Evolutionary conservation across 2,797 vertebrate species (phyloP).

Genomic region (Lithobates sylvaticus): DNA sequence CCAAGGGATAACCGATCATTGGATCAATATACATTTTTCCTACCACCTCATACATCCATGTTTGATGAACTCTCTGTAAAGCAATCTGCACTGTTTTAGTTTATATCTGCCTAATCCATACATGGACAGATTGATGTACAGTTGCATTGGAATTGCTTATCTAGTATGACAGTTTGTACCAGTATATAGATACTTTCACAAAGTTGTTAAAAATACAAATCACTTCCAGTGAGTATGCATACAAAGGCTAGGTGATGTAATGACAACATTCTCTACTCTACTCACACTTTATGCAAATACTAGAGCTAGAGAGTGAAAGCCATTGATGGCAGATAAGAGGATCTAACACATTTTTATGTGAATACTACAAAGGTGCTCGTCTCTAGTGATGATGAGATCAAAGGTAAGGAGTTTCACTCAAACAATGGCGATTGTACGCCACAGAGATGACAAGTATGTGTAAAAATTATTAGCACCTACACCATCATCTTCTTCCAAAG

Average conservation of each 20-base stretch:
- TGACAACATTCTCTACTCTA: constrained; percentile 14
- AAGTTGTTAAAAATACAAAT: not conserved
- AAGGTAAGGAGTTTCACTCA: constrained; percentile 31
- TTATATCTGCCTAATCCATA: no score
- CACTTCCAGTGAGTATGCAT: not conserved
- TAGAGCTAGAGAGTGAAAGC: constrained; percentile 13
- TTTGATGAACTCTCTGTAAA: no score
- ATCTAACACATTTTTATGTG: constrained; percentile 36
- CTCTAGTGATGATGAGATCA: constrained; percentile 15
- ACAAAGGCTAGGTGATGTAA: constrained; percentile 7
- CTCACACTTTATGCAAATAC: constrained; percentile 52
- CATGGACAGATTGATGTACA: no score
- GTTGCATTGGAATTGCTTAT: no score
- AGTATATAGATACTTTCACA: no score
- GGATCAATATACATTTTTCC: no score
- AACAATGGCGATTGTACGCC: constrained; percentile 38
- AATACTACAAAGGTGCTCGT: constrained; percentile 27
- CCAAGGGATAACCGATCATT: no score
- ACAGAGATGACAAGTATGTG: constrained; percentile 31
- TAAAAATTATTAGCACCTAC: constrained; percentile 37
- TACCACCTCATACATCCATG: no score
- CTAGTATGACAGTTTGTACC: no score
- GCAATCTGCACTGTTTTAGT: no score
- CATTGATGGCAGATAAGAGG: constrained; percentile 40
- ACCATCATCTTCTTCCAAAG: not conserved